These are phyloP conservation scores for Merops nubicus DNA, from an alignment of 2,113 vertebrate species.

Conservation along the genomic window DNA sequence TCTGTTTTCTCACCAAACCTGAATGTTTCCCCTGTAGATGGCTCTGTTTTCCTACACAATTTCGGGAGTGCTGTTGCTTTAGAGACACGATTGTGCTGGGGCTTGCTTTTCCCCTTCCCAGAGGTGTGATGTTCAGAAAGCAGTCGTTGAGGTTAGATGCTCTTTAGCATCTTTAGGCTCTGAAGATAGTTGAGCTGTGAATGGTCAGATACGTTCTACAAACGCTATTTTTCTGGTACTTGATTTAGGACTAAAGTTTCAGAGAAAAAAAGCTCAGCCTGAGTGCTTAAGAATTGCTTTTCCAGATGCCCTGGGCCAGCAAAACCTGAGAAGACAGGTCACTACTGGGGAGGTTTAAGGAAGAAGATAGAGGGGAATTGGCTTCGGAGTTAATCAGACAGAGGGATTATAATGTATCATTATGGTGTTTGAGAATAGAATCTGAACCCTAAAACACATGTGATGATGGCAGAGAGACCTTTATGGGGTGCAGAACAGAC, in stretches of 20 bases:
- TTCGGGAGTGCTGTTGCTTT: neutral
- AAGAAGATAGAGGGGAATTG: neutral
- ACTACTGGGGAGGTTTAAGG: neutral
- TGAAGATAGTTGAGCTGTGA: neutral
- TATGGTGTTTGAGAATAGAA: neutral
- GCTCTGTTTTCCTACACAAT: slow-evolving; percentile 58
- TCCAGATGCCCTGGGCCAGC: neutral
- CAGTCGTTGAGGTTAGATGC: neutral
- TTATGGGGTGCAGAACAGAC: neutral
- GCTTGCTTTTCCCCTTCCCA: neutral
- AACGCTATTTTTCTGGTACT: neutral
- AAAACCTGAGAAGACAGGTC: neutral
- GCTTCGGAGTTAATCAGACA: neutral
- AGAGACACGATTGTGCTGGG: neutral
- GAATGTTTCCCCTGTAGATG: slow-evolving; percentile 57
- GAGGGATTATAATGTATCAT: neutral
- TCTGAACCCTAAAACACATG: neutral
- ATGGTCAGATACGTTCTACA: neutral
- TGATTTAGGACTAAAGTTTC: neutral
- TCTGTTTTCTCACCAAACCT: neutral
- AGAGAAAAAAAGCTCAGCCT: neutral
- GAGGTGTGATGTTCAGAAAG: neutral
- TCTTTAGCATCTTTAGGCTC: fast-evolving
- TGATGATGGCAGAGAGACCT: neutral
- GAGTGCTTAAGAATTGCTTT: neutral